A percentile compares a stretch with the other conserved stretches of the same genome.
phyloP scores from a whole-genome alignment of 2,888 invertebrate genomes.

The Hermaeophaga mercurialis region DNA sequence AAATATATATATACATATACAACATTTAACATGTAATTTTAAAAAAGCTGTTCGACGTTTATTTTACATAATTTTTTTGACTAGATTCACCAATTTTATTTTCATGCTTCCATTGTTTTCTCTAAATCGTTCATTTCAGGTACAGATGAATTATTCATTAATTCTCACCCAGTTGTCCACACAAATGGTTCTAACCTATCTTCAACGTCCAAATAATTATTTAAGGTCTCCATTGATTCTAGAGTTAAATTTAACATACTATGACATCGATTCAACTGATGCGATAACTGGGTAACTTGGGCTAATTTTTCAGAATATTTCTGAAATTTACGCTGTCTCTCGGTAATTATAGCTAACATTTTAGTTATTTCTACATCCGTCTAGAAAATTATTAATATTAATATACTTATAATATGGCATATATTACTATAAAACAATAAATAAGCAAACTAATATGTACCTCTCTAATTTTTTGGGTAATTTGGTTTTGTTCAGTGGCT shows the following conservation, averaged over 20 bases:
- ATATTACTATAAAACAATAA: too few relatives aligned
- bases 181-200: conserved; percentile 87
- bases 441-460: conserved; percentile 57
- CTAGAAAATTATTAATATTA: conserved; percentile 61
- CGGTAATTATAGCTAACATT: conserved; percentile 72
- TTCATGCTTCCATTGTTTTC: too few relatives aligned
- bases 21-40: too few relatives aligned
- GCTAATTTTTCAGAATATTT: conserved; percentile 85
- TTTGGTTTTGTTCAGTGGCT: conserved; percentile 76
- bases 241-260: conserved; percentile 81
- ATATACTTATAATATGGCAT: too few relatives aligned
- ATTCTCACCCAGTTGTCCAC: conserved; percentile 75
- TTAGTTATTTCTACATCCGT: conserved; percentile 74
- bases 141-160: conserved; percentile 1
- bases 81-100: too few relatives aligned
- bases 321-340: conserved; percentile 82
- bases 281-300: conserved; percentile 81
- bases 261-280: conserved; percentile 82
- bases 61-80: too few relatives aligned
- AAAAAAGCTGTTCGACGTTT: too few relatives aligned
- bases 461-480: conserved; percentile 78
- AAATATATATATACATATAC: too few relatives aligned
- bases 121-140: not conserved
- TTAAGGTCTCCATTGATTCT: conserved; percentile 84
- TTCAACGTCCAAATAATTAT: conserved; percentile 79